Base-by-base conservation (phyloP, 2,113 vertebrate genomes). In the Ceratotherium simum region DNA sequence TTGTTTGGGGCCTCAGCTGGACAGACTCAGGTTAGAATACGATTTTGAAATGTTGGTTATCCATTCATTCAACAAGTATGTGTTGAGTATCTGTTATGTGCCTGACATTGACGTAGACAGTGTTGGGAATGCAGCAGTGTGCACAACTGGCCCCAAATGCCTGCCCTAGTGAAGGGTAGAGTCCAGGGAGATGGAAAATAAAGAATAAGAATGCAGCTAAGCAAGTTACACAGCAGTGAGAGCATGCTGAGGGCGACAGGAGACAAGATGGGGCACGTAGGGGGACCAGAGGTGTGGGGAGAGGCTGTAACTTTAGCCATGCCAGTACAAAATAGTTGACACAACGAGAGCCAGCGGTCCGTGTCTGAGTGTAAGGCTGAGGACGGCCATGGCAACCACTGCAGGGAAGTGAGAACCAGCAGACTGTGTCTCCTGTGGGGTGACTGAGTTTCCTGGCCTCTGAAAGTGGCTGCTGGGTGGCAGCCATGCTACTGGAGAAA, bases 31-130 rank as follows among this genome's bases (percentile, higher is more conserved):
- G 33, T 31, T 62, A 0, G 69, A 84, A 51, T 11, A 18, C 0
- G 8, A 29, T 16, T 62, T 31, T 11, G 75, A 80, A 11, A 39
- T 91, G 0, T 2, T 5, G 76, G 0, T 58, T 2, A 72, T 60
- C 51, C 6, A 2, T 42, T 9, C 10, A 5, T 18, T 13, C 60
- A 36, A 4, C 16, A n/a, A 0, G 0, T 39, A 25, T 39, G 11
- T 5, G 23, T 6, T 9, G 90, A 29, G 16, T 16, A 4, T 58
- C 36, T 46, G 4, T 58, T n/a, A 10, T 0, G 21, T 67, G 21
- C 54, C 10, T 2, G 36, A 13, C 3, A 0, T 9, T 5, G 46
- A 27, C 12, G 14, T 42, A 21, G 48, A 64, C 31, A 27, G 3
- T 5, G 27, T 27, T 21, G 51, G 78, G 90, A 42, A 31, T 6